Evolutionary conservation across 2,113 vertebrate species (phyloP), one percentile per base, ranked within the genome.

Genomic region (Phaetusa simplex): DNA sequence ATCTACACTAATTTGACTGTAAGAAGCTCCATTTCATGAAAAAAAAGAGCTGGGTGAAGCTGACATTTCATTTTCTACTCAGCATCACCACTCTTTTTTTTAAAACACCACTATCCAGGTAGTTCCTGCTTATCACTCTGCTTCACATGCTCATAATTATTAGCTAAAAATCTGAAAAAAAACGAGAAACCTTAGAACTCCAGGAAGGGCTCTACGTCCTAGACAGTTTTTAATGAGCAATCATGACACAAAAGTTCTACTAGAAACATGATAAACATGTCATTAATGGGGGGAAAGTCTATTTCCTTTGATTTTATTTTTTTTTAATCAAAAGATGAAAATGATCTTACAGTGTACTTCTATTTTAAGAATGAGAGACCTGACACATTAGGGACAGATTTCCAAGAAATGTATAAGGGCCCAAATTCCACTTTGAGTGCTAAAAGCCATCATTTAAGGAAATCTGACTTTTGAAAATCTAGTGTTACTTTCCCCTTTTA

Each of bases 1-100:
- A 69, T 55, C 55, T 91, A 88, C 74, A 89, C 26, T 87, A 87
- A 72, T 38, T 11, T 49, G 66, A 52, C 43, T 83, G 23, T 49
- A 89, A 80, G 36, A 65, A 95, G 50, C 11, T 61, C 20, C 27
- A 77, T 45, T 91, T 72, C 13, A 76, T 55, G 6, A 21, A 59
- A 56, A 38, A 53, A 64, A 56, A 34, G 9, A 92, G 14, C 26
- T 53, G 8, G 18, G 50, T 88, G 58, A 95, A 52, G 73, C 9
- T 94, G 82, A 88, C 65, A 79, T 93, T 86, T 85, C 45, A 82
- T 94, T 93, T 92, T 69, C 64, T 70, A 52, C 19, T 72, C 27
- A 26, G n/a, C 55, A 24, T 81, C 53, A 87, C 10, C 8, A 67
- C 7, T 61, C 30, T 26, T 92, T 72, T 59, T 59, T 84, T 34